Conservation (phyloP, 2,888 invertebrate species). For the Disparrhopalites patrizii region DNA sequence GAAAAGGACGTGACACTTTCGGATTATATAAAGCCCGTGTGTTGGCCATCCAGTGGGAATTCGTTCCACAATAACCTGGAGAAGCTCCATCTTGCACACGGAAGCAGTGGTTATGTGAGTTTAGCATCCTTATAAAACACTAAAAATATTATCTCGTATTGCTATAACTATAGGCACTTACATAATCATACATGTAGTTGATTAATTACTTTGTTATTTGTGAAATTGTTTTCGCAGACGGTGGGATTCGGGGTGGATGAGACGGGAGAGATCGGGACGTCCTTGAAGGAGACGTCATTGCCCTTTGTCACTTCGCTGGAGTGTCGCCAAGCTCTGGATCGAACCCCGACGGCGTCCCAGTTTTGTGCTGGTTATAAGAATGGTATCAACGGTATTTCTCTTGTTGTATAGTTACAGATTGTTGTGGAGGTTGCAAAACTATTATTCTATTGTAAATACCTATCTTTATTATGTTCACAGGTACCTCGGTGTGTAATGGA, state of each 20-base stretch:
- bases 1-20: slow-evolving; percentile 10
- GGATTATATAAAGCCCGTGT: slow-evolving; percentile 16
- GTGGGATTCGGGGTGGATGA: slow-evolving; percentile 12
- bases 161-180: too few species aligned
- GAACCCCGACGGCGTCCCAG: neutral
- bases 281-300: slow-evolving; percentile 6
- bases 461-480: neutral
- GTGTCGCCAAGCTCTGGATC: neutral
- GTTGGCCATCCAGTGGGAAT: slow-evolving; percentile 2
- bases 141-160: too few species aligned
- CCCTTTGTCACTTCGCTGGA: neutral
- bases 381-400: neutral
- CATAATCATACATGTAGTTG: too few species aligned
- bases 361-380: slow-evolving; percentile 10
- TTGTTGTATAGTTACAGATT: too few species aligned
- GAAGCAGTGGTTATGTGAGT: slow-evolving; percentile 4
- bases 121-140: too few species aligned
- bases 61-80: neutral
- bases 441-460: too few species aligned
- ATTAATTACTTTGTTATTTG: too few species aligned
- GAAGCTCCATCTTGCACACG: neutral
- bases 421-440: too few species aligned
- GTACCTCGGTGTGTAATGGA: slow-evolving; percentile 6
- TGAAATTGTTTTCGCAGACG: neutral
- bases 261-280: neutral